Conservation (phyloP, 2,113 vertebrate genomes). For the Oophaga pumilio region DNA sequence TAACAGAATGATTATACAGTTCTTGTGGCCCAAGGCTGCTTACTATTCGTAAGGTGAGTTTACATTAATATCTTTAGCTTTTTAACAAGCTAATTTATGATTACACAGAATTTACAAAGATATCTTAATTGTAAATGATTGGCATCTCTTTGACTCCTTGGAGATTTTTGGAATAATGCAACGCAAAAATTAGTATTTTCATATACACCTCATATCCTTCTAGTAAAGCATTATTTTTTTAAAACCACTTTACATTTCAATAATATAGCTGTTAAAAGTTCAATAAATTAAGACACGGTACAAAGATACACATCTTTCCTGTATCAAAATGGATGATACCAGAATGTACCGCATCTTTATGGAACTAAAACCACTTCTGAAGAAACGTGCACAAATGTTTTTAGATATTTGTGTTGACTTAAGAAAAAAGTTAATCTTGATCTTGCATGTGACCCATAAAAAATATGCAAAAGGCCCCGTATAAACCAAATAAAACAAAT, state of each 20-base stretch:
- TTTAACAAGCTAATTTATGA: not conserved
- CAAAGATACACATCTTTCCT: too few relatives aligned
- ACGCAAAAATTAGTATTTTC: not conserved
- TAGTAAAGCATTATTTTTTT: not conserved
- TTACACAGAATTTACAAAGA: not conserved
- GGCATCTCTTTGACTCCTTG: too few relatives aligned
- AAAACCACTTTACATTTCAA: not conserved
- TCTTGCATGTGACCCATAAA: not conserved
- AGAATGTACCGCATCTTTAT: too few relatives aligned
- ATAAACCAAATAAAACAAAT: constrained; percentile 35
- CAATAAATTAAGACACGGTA: not conserved
- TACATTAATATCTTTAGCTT: not conserved
- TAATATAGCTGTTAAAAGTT: not conserved
- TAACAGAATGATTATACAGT: not conserved
- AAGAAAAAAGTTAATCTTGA: not conserved
- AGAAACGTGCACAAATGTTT: too few relatives aligned
- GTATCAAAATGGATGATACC: too few relatives aligned
- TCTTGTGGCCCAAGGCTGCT: not conserved
- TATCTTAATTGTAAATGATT: not conserved
- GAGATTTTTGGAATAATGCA: not conserved
- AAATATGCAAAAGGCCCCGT: not conserved
- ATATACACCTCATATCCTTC: not conserved
- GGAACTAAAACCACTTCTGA: too few relatives aligned
- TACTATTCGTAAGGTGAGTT: not conserved
- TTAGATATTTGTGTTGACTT: not conserved